Base-by-base conservation (phyloP, 2,113 vertebrate genomes). In the Regulus satrapa region DNA sequence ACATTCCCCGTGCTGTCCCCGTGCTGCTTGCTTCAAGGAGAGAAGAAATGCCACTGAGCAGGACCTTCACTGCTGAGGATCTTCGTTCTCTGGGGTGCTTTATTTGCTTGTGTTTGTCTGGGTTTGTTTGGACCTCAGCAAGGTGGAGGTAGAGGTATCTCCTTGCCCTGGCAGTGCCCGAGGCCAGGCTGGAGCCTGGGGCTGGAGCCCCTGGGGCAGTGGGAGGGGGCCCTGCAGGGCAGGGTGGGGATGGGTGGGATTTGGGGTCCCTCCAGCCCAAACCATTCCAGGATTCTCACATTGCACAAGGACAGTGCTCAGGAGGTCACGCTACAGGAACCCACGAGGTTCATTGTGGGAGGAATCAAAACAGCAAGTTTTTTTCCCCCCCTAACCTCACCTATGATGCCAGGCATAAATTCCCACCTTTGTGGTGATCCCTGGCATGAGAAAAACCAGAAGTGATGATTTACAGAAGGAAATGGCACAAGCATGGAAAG, bases 181-280 rank as follows among this genome's bases (percentile, higher is more conserved):
- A 43, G 72, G 45, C 14, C 38, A 38, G 54, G 54, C 0, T 48
- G 81, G 81, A 10, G 6, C 15, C 1, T 61, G 10, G 58, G 26
- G 56, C 25, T 85, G 7, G 61, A 49, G n/a, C 61, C 23, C 43
- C 40, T 28, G 84, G 45, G 8, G 10, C 34, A n/a, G 48, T 7
- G 55, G 74, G 0, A 71, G 40, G 10, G 17, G 74, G 48, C 41
- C 64, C 74, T 78, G 56, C 81, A 14, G 3, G 55, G n/a, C 64
- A 24, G 55, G 54, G 5, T 21, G 63, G 26, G 18, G 7, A 26
- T 45, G 54, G 73, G 1, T 28, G 54, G 17, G 17, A 1, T 63
- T 0, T n/a, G 0, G 6, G 28, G 23, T 46, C 23, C 23, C 31
- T 14, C 23, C 63, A 52, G 3, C 12, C 64, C 41, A 25, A 63